Evolutionary conservation across 2,797 vertebrate genomes (phyloP), one percentile per base, ranked within the genome.

Genomic region (Eptatretus atami): DNA sequence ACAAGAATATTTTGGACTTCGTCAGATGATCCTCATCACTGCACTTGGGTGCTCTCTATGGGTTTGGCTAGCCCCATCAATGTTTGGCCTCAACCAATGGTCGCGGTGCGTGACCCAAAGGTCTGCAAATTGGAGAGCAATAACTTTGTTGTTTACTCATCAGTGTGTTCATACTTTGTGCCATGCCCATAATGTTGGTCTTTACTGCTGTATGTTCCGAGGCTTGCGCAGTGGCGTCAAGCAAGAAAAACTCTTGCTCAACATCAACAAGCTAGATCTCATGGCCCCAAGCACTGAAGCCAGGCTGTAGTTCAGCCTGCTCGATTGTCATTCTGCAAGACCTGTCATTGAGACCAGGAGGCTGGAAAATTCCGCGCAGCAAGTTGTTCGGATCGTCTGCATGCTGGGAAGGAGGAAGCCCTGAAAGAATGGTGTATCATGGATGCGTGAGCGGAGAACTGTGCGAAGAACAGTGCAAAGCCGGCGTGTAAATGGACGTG

Each of bases 151-250:
- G 69, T 94, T 63, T 93, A 82, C 70, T 94, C 86, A 10, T 94
- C 86, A 10, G 75, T 88, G 67, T 93, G 88, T 73, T 95, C 90
- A 68, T 95, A 93, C 76, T 85, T 95, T 72, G 79, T 95, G 69
- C 90, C 88, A 13, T 93, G 90, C 66, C 86, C 86, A 75, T 92
- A 73, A 86, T 90, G 88, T 71, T 96, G 69, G 73, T 93, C 83
- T 96, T 19, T 93, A 86, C 76, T 84, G 78, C 8, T 83, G 82
- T 65, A 85, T 92, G 73, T 86, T 90, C 71, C 80, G 80, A 0
- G 81, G 83, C 67, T 78, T 95, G 66, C 76, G 73, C 63, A 80
- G 19, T 86, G 88, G 87, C 83, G 84, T 68, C 82, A 81, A 64
- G 73, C 80, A 1, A 77, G 86, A 9, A 83, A 78, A 64, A 72